Evolutionary conservation across 2,888 invertebrate genomes (phyloP).

Genomic region (Drosophila mercatorum): DNA sequence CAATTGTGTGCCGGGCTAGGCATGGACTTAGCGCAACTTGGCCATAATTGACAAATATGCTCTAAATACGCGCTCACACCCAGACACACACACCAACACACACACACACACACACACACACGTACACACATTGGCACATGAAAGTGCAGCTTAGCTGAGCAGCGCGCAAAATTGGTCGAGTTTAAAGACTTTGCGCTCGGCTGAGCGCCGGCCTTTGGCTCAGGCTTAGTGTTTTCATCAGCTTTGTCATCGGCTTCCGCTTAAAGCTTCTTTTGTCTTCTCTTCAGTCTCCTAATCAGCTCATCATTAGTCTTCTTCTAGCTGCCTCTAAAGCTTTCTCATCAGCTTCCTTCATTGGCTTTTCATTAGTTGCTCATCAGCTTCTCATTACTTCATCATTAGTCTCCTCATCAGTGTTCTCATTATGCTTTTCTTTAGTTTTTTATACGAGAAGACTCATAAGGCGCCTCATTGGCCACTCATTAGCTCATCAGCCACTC

Average conservation of each 20-base stretch:
- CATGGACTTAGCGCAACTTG: constrained; percentile 50
- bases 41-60: constrained; percentile 71
- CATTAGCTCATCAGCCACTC: neutral
- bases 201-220: neutral
- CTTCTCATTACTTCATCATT: neutral
- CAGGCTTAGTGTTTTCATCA: neutral
- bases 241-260: neutral
- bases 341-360: too few species aligned
- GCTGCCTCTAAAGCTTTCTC: neutral
- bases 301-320: neutral
- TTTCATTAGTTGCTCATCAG: neutral
- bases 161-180: constrained; percentile 48
- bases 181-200: constrained; percentile 19
- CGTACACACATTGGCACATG: constrained; percentile 23
- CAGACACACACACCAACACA: constrained; percentile 13
- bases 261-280: neutral
- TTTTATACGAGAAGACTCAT: too few species aligned
- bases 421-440: too few species aligned
- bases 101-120: constrained; percentile 3
- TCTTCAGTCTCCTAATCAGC: neutral
- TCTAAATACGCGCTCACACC: constrained; percentile 21
- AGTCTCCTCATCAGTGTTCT: neutral
- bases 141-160: constrained; percentile 56
- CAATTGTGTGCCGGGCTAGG: constrained; percentile 60
- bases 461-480: too few species aligned